Conservation (phyloP, 2,888 invertebrate genomes). For the Tenthredo notha region DNA sequence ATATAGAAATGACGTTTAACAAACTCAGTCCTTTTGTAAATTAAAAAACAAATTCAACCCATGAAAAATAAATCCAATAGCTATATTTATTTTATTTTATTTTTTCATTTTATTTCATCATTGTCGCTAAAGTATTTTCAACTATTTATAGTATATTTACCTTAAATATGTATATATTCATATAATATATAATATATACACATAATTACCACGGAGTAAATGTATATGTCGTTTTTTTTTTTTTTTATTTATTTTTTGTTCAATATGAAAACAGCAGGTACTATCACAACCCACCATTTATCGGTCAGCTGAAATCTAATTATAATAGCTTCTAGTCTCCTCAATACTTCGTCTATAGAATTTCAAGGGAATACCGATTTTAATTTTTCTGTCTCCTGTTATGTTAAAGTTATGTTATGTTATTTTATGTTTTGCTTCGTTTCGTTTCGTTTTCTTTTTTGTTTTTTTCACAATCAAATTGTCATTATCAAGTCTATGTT, state of each 20-base stretch:
- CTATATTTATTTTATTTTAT: background rate
- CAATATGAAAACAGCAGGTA: conserved; percentile 28
- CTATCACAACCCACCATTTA: conserved; percentile 37
- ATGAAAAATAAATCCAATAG: conserved; percentile 7
- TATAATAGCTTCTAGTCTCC: background rate
- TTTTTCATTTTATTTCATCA: background rate
- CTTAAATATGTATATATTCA: conserved; percentile 20
- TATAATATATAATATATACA: conserved; percentile 38
- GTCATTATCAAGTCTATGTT: background rate
- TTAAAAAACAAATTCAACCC: conserved; percentile 21
- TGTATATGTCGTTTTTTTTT: background rate
- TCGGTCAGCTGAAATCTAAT: background rate
- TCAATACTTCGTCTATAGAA: background rate
- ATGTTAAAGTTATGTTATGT: background rate
- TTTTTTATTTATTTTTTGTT: too few species aligned
- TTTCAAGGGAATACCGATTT: conserved; percentile 23
- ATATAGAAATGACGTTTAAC: background rate
- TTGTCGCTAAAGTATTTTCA: background rate
- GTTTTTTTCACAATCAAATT: background rate
- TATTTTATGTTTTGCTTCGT: background rate
- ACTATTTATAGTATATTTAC: conserved; percentile 1
- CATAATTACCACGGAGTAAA: conserved; percentile 26
- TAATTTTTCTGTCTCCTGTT: background rate
- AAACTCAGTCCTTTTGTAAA: conserved; percentile 41
- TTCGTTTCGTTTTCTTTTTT: background rate